Percentiles rank a stretch among this genome's conserved stretches.
These are phyloP conservation scores for Stenichneumon culpator DNA, from an alignment of 2,888 invertebrate genomes.

Conservation along the genomic window DNA sequence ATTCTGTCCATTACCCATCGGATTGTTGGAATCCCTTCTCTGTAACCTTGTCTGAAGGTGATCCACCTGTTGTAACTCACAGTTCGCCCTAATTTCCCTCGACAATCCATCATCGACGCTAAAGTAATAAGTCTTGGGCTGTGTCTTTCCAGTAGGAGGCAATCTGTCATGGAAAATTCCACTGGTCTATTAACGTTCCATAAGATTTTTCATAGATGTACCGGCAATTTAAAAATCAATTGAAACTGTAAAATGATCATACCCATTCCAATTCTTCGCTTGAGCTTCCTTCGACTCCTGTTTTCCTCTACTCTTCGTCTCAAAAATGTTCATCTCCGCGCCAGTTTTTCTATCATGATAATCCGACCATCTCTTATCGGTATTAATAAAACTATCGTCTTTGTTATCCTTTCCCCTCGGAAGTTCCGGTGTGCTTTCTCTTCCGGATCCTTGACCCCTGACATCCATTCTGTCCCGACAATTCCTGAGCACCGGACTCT, in stretches of 20 bases:
- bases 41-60: conserved; percentile 71
- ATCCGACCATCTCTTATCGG: conserved; percentile 72
- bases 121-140: conserved; percentile 90
- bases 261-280: conserved; percentile 80
- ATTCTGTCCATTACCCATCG: conserved; percentile 66
- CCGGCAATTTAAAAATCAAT: too few species aligned
- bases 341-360: conserved; percentile 35
- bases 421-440: conserved; percentile 88
- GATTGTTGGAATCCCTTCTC: conserved; percentile 68
- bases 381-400: conserved; percentile 56
- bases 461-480: conserved; percentile 70
- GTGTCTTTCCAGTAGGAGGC: conserved; percentile 75
- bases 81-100: conserved; percentile 68
- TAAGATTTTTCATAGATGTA: neutral
- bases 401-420: conserved; percentile 73
- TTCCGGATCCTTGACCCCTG: conserved; percentile 88
- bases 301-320: conserved; percentile 63
- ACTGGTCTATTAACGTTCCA: conserved; percentile 8
- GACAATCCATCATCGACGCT: conserved; percentile 89
- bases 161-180: conserved; percentile 69
- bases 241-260: conserved; percentile 65
- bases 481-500: conserved; percentile 69
- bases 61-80: conserved; percentile 67
- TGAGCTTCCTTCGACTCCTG: conserved; percentile 63
- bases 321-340: conserved; percentile 68